Evolutionary conservation across 2,888 invertebrate genomes (phyloP).

Genomic region (Acleris holmiana): DNA sequence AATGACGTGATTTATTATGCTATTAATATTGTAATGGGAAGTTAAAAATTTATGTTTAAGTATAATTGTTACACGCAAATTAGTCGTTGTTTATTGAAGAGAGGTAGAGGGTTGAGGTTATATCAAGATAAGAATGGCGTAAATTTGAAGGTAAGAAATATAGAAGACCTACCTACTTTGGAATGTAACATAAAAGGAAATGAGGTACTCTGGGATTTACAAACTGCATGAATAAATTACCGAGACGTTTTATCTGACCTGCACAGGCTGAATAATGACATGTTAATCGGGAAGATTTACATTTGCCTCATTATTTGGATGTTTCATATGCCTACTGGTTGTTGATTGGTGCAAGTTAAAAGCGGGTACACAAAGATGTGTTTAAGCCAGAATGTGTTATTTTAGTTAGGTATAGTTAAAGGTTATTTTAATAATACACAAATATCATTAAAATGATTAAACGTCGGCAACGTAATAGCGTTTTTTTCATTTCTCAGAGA

Average conservation of each 20-base stretch:
- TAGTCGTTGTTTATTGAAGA: too few relatives aligned
- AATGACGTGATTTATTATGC: neutral
- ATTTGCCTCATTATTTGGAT: constrained; percentile 64
- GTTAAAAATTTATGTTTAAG: neutral
- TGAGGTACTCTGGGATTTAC: constrained; percentile 2
- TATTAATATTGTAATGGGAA: neutral
- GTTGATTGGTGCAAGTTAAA: constrained; percentile 39
- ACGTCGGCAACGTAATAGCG: too few relatives aligned
- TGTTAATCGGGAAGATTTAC: constrained; percentile 51
- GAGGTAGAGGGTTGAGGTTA: too few relatives aligned
- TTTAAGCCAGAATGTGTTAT: neutral
- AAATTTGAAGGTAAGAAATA: neutral
- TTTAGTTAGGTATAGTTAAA: too few relatives aligned
- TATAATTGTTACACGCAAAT: too few relatives aligned
- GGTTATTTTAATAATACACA: too few relatives aligned
- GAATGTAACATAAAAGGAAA: neutral
- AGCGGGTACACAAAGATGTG: neutral
- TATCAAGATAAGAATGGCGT: too few relatives aligned
- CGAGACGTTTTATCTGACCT: constrained; percentile 45
- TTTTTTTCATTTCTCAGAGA: too few relatives aligned
- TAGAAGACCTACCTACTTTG: neutral
- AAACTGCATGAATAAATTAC: constrained; percentile 36
- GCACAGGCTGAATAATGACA: constrained; percentile 44
- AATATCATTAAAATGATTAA: too few relatives aligned
- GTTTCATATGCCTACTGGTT: constrained; percentile 52